phyloP scores from a whole-genome alignment of 2,888 invertebrate genomes.

The Gymnocheta viridis region DNA sequence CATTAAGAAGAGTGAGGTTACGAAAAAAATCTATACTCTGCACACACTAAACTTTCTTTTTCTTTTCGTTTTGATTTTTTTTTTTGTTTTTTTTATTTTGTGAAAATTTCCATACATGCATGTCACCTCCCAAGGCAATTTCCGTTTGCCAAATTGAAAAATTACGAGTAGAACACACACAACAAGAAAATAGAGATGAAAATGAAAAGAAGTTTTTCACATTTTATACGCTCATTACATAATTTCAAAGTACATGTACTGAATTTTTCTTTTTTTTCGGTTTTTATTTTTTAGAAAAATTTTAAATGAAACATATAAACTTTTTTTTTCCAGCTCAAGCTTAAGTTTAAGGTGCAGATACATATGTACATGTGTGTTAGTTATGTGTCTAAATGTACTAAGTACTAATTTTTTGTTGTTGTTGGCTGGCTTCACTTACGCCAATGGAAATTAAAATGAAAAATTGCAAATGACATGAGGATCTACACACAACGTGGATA shows the following conservation, averaged over 20 bases:
- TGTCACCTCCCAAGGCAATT: slow-evolving; percentile 81
- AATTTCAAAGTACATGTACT: slow-evolving; percentile 78
- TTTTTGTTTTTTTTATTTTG: slow-evolving; percentile 13
- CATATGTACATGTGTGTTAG: background rate
- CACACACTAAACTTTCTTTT: slow-evolving; percentile 47
- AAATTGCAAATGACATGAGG: slow-evolving; percentile 79
- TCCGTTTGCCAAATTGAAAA: slow-evolving; percentile 81
- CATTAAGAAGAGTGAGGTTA: slow-evolving; percentile 49
- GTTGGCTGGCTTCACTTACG: slow-evolving; percentile 72
- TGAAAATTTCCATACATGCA: slow-evolving; percentile 62
- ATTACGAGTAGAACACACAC: slow-evolving; percentile 73
- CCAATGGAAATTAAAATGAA: slow-evolving; percentile 82
- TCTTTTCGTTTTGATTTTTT: slow-evolving; percentile 21
- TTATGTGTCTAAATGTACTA: slow-evolving; percentile 57
- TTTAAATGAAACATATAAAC: slow-evolving; percentile 62
- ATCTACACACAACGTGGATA: slow-evolving; percentile 51
- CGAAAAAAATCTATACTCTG: slow-evolving; percentile 51
- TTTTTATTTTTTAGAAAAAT: slow-evolving; percentile 64
- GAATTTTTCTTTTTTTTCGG: slow-evolving; percentile 72
- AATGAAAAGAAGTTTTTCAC: slow-evolving; percentile 75
- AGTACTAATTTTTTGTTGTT: slow-evolving; percentile 64
- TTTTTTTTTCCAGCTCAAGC: slow-evolving; percentile 64
- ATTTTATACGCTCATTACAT: slow-evolving; percentile 81
- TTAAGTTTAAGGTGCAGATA: slow-evolving; percentile 59
- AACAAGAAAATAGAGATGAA: slow-evolving; percentile 47